These are phyloP conservation scores for Nymphicus hollandicus DNA, from an alignment of 2,113 vertebrate genomes.

Conservation along the genomic window DNA sequence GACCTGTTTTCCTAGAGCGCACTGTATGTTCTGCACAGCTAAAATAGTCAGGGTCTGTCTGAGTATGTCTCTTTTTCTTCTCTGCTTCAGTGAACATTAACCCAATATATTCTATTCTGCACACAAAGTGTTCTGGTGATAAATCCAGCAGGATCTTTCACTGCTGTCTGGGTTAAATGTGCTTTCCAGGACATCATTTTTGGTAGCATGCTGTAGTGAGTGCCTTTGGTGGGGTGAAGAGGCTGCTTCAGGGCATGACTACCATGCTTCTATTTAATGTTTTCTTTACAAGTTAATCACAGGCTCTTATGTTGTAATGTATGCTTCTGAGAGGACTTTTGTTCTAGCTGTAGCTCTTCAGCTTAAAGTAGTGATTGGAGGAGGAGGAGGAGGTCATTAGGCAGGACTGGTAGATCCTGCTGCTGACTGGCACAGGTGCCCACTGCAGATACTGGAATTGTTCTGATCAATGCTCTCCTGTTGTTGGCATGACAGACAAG, in stretches of 20 bases:
- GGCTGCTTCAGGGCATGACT: not conserved
- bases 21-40: not conserved
- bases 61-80: not conserved
- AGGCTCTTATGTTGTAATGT: not conserved
- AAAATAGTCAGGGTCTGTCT: not conserved
- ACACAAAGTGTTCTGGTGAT: not conserved
- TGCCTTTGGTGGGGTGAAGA: not conserved
- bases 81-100: not conserved
- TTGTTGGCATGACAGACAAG: not conserved
- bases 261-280: not conserved
- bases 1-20: not conserved
- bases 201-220: not conserved
- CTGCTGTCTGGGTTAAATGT: not conserved
- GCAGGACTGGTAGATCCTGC: conserved; percentile 3
- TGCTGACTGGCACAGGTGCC: not conserved
- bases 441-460: not conserved
- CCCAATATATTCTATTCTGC: not conserved
- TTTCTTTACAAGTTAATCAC: not conserved
- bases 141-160: not conserved
- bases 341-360: not conserved
- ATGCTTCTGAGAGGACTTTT: not conserved
- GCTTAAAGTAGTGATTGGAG: not conserved
- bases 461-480: not conserved
- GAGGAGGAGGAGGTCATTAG: not conserved
- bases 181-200: not conserved